Evolutionary conservation across 2,888 invertebrate species (phyloP).

Genomic region (Kryphioiulus occultus): DNA sequence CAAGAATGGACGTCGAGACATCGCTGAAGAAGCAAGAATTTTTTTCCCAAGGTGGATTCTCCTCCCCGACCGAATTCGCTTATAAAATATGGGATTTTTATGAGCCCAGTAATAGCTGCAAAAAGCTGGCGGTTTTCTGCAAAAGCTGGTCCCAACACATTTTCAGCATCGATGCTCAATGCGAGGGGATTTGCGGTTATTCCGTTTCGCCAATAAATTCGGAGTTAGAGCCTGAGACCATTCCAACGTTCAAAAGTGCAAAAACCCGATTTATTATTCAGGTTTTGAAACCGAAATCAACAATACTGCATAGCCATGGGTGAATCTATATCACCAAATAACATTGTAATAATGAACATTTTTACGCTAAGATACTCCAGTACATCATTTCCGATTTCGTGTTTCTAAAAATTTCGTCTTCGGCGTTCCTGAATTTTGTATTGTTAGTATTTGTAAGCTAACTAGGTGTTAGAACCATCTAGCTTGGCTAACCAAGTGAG

Average conservation of each 20-base stretch:
- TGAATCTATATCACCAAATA: too few relatives aligned
- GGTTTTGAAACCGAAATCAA: neutral
- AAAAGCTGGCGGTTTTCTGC: neutral
- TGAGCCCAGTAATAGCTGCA: neutral
- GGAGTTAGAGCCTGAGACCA: neutral
- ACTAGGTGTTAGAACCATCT: too few relatives aligned
- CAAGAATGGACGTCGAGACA: neutral
- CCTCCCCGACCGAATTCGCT: neutral
- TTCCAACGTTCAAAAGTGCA: neutral
- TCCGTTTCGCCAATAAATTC: neutral
- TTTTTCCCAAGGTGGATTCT: neutral
- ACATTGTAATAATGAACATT: too few relatives aligned
- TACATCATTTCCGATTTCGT: too few relatives aligned
- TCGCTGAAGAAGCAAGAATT: neutral
- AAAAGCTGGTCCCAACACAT: neutral
- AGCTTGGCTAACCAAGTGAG: too few relatives aligned
- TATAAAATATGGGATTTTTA: constrained; percentile 1
- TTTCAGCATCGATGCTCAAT: neutral
- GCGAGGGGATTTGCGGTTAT: neutral
- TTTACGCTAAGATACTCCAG: too few relatives aligned
- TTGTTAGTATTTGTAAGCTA: too few relatives aligned
- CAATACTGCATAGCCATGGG: too few relatives aligned
- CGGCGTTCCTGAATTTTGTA: too few relatives aligned
- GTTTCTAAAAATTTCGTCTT: too few relatives aligned
- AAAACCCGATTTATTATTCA: neutral